Evolutionary conservation across 2,888 invertebrate species (phyloP).

Genomic region (Ecliptopera silaceata): DNA sequence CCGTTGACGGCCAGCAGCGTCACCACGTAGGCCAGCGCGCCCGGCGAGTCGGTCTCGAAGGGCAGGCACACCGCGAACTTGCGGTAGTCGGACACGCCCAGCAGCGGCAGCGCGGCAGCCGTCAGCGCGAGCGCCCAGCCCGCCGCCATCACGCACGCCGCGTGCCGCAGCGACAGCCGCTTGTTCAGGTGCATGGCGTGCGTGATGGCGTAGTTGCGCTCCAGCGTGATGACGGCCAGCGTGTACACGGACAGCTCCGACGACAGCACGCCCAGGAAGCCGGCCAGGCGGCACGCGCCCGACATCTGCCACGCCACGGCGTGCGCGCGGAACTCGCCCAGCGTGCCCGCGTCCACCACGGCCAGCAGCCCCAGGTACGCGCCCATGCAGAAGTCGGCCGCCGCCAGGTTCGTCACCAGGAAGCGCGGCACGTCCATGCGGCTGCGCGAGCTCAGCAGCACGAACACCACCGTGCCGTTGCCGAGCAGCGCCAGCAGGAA

Average conservation of each 20-base stretch:
- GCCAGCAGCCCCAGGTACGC: slow-evolving; percentile 96
- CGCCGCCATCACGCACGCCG: slow-evolving; percentile 94
- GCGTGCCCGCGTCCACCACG: slow-evolving; percentile 96
- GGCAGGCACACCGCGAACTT: slow-evolving; percentile 98
- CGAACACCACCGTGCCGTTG: slow-evolving; percentile 97
- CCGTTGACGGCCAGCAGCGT: slow-evolving; percentile 96
- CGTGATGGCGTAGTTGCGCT: slow-evolving; percentile 98
- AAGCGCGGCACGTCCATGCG: slow-evolving; percentile 99
- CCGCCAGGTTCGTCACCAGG: slow-evolving; percentile 97
- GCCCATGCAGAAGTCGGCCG: slow-evolving; percentile 99
- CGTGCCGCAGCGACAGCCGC: slow-evolving; percentile 94
- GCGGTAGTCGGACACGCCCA: slow-evolving; percentile 97
- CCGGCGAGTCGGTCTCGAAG: slow-evolving; percentile 92
- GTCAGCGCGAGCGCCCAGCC: slow-evolving; percentile 96
- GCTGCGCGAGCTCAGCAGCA: slow-evolving; percentile 93
- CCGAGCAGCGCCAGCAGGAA: slow-evolving; percentile 97
- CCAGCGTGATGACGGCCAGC: slow-evolving; percentile 96
- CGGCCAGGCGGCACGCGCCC: slow-evolving; percentile 95
- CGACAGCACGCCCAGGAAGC: slow-evolving; percentile 96
- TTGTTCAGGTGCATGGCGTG: slow-evolving; percentile 99
- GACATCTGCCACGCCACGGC: slow-evolving; percentile 99
- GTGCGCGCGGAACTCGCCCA: slow-evolving; percentile 97
- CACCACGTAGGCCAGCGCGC: slow-evolving; percentile 94
- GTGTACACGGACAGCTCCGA: slow-evolving; percentile 98
- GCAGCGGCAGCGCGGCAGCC: slow-evolving; percentile 94